These are phyloP conservation scores for Siphlonurus alternatus DNA, from an alignment of 2,888 invertebrate genomes.

Conservation along the genomic window DNA sequence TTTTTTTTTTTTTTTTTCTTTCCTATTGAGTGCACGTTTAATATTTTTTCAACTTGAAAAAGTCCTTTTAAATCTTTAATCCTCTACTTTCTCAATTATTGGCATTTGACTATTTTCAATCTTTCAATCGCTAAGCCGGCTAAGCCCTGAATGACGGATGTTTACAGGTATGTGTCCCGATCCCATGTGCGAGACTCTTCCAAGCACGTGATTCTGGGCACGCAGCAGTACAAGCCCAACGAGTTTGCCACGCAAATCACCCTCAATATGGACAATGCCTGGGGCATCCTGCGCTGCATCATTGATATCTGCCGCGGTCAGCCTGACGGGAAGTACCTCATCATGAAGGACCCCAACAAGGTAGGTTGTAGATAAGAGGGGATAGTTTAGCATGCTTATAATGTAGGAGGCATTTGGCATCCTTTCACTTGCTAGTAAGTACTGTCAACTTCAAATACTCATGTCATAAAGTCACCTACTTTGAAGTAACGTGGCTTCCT, in stretches of 20 bases:
- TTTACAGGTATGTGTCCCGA: slow-evolving; percentile 76
- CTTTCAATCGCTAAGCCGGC: no score
- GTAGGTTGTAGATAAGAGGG: slow-evolving; percentile 19
- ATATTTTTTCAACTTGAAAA: no score
- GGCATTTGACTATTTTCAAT: no score
- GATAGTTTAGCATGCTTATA: not conserved
- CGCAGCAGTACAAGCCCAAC: slow-evolving; percentile 94
- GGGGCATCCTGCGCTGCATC: slow-evolving; percentile 95
- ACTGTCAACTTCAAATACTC: not conserved
- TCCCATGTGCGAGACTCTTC: slow-evolving; percentile 83
- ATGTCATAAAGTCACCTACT: no score
- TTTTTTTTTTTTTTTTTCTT: not conserved
- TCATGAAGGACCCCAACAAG: slow-evolving; percentile 99
- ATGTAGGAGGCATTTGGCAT: not conserved
- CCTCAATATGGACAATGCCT: slow-evolving; percentile 98
- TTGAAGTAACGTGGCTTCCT: no score
- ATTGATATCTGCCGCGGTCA: slow-evolving; percentile 95
- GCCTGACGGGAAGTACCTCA: slow-evolving; percentile 84
- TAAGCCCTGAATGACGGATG: no score
- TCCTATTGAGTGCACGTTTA: no score
- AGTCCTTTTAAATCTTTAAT: no score
- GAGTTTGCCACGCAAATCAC: slow-evolving; percentile 99
- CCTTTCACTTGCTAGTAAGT: not conserved
- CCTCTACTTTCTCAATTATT: no score
- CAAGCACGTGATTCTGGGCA: slow-evolving; percentile 90